Conservation (phyloP, 2,888 invertebrate genomes). For the Prenolepis imparis region DNA sequence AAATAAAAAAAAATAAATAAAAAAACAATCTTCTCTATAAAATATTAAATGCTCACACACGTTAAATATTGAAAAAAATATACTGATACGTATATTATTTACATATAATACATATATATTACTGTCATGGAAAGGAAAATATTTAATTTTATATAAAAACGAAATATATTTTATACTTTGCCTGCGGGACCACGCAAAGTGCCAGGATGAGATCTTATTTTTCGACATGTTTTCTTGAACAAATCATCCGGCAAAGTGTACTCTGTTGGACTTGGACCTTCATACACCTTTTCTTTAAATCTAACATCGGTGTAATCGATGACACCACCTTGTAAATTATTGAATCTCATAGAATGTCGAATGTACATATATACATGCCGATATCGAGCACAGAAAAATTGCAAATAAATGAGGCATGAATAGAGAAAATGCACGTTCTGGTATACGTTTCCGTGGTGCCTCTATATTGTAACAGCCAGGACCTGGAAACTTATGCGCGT, state of each 20-base stretch:
- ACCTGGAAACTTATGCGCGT: slow-evolving; percentile 67
- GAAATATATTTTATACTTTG: slow-evolving; percentile 64
- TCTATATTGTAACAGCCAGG: slow-evolving; percentile 70
- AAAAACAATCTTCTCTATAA: too few species aligned
- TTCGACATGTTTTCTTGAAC: slow-evolving; percentile 32
- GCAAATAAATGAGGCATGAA: slow-evolving; percentile 36
- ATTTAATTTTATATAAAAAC: too few species aligned
- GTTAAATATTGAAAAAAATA: too few species aligned
- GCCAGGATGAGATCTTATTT: slow-evolving; percentile 62
- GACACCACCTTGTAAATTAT: slow-evolving; percentile 74
- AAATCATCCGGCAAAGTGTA: slow-evolving; percentile 50
- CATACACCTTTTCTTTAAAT: slow-evolving; percentile 60
- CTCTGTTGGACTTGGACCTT: slow-evolving; percentile 67
- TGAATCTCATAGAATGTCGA: slow-evolving; percentile 12
- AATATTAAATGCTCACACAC: too few species aligned
- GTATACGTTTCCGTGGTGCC: slow-evolving; percentile 67
- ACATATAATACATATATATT: too few species aligned
- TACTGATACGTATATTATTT: too few species aligned
- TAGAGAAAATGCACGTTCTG: slow-evolving; percentile 72
- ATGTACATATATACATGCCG: neutral
- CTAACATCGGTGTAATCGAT: slow-evolving; percentile 76
- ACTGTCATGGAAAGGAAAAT: too few species aligned
- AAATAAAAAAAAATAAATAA: too few species aligned
- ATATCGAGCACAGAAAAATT: neutral
- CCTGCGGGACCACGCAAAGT: slow-evolving; percentile 70